phyloP scores from a whole-genome alignment of 2,113 vertebrate genomes.

The Hirundichthys speculiger region DNA sequence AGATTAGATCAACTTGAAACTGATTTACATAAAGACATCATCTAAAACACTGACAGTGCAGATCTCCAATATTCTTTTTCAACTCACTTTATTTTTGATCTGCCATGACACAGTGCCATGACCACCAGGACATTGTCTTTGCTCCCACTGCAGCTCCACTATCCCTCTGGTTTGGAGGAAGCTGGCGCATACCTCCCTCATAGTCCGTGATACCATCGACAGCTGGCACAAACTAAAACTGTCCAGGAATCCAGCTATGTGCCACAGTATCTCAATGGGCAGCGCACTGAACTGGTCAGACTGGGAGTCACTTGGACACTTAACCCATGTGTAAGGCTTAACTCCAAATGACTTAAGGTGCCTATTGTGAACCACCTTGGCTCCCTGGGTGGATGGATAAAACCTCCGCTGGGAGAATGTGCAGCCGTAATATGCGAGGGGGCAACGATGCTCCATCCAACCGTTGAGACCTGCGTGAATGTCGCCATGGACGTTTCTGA shows the following conservation, averaged over 20 bases:
- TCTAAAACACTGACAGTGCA: too few species aligned
- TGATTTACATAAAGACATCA: too few species aligned
- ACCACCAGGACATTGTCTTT: slow-evolving; percentile 78
- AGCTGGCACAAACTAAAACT: slow-evolving; percentile 97
- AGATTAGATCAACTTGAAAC: too few species aligned
- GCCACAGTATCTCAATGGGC: slow-evolving; percentile 93
- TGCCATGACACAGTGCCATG: slow-evolving; percentile 87
- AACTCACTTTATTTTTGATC: slow-evolving; percentile 91
- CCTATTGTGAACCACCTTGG: slow-evolving; percentile 91
- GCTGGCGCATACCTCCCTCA: slow-evolving; percentile 96
- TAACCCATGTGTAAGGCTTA: slow-evolving; percentile 79
- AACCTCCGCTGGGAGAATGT: slow-evolving; percentile 95
- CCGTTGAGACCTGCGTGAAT: slow-evolving; percentile 98
- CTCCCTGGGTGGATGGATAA: slow-evolving; percentile 88
- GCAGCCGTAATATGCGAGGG: slow-evolving; percentile 96
- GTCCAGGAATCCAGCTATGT: slow-evolving; percentile 94
- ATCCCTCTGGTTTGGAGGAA: slow-evolving; percentile 94
- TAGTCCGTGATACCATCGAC: slow-evolving; percentile 90
- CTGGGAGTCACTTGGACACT: slow-evolving; percentile 72
- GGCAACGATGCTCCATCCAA: slow-evolving; percentile 98
- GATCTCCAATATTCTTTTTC: not conserved
- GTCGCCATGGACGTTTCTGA: slow-evolving; percentile 96
- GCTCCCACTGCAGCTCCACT: slow-evolving; percentile 95
- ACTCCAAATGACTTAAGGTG: slow-evolving; percentile 94
- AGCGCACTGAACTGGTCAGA: slow-evolving; percentile 90